Percentiles rank a stretch among this genome's conserved stretches.
These are phyloP conservation scores for Oreotrochilus melanogaster DNA, from an alignment of 2,113 vertebrate species.

Conservation along the genomic window DNA sequence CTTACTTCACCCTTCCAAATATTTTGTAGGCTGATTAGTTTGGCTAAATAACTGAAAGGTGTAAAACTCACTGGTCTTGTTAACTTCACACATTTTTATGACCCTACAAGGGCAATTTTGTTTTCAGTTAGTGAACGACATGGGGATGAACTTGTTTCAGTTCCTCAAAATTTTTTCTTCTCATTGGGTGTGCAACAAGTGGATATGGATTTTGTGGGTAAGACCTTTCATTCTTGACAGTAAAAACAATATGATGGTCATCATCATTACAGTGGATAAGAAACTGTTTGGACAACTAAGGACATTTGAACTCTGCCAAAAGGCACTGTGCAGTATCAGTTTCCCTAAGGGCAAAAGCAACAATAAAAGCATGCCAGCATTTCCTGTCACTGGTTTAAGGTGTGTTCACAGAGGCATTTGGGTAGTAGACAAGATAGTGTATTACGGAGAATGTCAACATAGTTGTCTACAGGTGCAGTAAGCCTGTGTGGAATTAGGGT, in stretches of 20 bases:
- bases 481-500: neutral
- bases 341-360: neutral
- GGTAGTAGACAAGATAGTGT: neutral
- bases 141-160: neutral
- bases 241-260: neutral
- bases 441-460: neutral
- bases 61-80: neutral
- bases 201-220: neutral
- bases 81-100: neutral
- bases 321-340: neutral
- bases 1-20: neutral
- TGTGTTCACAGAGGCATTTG: neutral
- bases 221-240: neutral
- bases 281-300: neutral
- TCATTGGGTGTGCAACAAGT: neutral
- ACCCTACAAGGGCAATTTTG: neutral
- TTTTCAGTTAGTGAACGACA: neutral
- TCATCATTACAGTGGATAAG: neutral
- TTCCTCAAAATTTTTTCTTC: neutral
- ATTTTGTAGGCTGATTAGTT: neutral
- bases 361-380: neutral
- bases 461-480: neutral
- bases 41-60: neutral
- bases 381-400: neutral
- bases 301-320: neutral